Evolutionary conservation across 2,113 vertebrate species (phyloP).

Genomic region (Sinocyclocheilus anshuiensis): DNA sequence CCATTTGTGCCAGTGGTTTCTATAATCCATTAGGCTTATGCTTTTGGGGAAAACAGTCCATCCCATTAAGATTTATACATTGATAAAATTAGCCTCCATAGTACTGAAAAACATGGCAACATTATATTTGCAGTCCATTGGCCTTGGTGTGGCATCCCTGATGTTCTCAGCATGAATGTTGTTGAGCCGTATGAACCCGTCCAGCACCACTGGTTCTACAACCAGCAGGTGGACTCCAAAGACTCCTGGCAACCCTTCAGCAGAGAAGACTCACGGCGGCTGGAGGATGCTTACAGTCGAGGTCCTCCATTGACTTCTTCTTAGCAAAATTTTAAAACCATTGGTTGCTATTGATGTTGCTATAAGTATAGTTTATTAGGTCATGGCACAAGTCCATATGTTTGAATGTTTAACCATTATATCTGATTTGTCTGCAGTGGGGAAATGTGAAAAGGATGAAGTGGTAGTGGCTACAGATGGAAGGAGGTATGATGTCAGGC

Average conservation of each 20-base stretch:
- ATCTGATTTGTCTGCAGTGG: constrained; percentile 56
- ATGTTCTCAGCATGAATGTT: constrained; percentile 1
- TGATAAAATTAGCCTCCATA: no score
- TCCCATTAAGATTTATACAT: no score
- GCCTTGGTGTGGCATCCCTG: neutral
- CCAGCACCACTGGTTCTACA: constrained; percentile 90
- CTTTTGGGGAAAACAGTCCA: no score
- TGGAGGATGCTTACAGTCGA: constrained; percentile 78
- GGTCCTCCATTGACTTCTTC: constrained; percentile 56
- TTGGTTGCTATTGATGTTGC: neutral
- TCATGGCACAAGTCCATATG: neutral
- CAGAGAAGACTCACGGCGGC: constrained; percentile 83
- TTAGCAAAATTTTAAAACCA: neutral
- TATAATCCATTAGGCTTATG: no score
- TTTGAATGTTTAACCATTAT: constrained; percentile 6
- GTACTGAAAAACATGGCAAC: neutral
- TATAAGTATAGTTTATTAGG: neutral
- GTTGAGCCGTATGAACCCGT: constrained; percentile 77
- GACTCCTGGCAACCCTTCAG: constrained; percentile 89
- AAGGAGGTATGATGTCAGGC: constrained; percentile 87
- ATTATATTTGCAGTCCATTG: neutral
- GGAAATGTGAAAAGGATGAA: constrained; percentile 55
- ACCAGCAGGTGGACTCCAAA: constrained; percentile 73
- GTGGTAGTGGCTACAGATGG: constrained; percentile 86
- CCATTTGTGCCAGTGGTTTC: no score